These are phyloP conservation scores for Tortrix viridana DNA, from an alignment of 2,888 invertebrate genomes.

Conservation along the genomic window DNA sequence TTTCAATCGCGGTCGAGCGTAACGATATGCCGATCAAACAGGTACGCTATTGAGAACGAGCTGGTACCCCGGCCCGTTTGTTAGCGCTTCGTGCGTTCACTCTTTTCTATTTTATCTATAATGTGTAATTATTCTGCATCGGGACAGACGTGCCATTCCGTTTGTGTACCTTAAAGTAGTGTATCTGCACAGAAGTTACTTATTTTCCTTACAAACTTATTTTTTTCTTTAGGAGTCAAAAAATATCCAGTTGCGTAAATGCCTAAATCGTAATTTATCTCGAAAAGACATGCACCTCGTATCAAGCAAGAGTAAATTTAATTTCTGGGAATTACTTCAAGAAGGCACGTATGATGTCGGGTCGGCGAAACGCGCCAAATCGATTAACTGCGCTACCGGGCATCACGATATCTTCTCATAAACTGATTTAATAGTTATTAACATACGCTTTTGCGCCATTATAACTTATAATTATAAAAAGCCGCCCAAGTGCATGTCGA, in stretches of 20 bases:
- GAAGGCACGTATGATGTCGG: too few relatives aligned
- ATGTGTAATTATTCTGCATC: not conserved
- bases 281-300: too few relatives aligned
- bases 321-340: too few relatives aligned
- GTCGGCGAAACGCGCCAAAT: conserved; percentile 55
- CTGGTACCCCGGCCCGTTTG: conserved; percentile 61
- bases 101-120: conserved; percentile 17
- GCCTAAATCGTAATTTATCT: too few relatives aligned
- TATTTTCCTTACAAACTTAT: too few relatives aligned
- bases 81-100: conserved; percentile 34
- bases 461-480: too few relatives aligned
- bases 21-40: conserved; percentile 68
- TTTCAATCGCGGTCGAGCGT: conserved; percentile 54
- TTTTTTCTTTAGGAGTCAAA: not conserved
- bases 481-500: too few relatives aligned
- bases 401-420: conserved; percentile 42
- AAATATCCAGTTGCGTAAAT: too few relatives aligned
- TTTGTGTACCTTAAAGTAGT: not conserved
- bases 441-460: not conserved
- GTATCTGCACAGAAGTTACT: not conserved
- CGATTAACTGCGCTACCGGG: conserved; percentile 70
- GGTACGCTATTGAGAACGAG: conserved; percentile 63
- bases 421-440: conserved; percentile 24
- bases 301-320: too few relatives aligned
- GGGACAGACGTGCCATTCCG: not conserved